These are phyloP conservation scores for Willisornis vidua DNA, from an alignment of 2,113 vertebrate species.

Conservation along the genomic window DNA sequence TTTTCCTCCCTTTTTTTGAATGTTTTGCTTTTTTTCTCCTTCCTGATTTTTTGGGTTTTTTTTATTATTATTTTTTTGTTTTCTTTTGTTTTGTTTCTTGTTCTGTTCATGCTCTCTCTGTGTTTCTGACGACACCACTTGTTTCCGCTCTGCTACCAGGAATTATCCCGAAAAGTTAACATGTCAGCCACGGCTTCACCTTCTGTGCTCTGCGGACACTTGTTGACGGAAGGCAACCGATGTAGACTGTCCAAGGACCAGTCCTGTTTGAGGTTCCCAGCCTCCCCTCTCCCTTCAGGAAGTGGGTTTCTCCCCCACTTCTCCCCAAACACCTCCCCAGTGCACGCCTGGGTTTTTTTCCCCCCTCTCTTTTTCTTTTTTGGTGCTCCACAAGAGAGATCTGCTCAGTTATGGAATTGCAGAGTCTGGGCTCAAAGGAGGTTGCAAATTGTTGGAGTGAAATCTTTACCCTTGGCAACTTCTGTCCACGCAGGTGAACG, in stretches of 20 bases:
- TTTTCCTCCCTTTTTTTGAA: conserved; percentile 20
- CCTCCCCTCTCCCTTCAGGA: conserved; percentile 69
- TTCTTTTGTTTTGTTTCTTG: conserved; percentile 73
- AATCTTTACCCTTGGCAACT: conserved; percentile 38
- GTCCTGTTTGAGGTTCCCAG: conserved; percentile 74
- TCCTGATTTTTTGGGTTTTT: conserved; percentile 52
- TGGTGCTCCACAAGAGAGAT: conserved; percentile 63
- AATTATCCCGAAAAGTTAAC: conserved; percentile 99
- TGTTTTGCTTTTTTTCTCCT: conserved; percentile 54
- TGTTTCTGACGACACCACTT: conserved; percentile 85
- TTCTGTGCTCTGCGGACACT: conserved; percentile 82
- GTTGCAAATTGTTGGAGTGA: conserved; percentile 55
- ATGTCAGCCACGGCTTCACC: conserved; percentile 78
- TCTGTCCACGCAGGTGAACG: conserved; percentile 43
- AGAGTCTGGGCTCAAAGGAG: conserved; percentile 55
- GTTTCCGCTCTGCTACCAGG: conserved; percentile 94
- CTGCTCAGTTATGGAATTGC: conserved; percentile 60
- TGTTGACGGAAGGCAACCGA: conserved; percentile 85
- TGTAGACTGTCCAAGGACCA: conserved; percentile 77
- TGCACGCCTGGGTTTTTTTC: background rate
- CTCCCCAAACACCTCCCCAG: conserved; percentile 43
- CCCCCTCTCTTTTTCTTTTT: conserved; percentile 35
- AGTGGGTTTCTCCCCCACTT: conserved; percentile 69
- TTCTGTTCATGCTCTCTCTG: conserved; percentile 76
- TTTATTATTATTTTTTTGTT: conserved; percentile 27